phyloP scores from a whole-genome alignment of 2,888 invertebrate species.

The Dascillus cervinus region DNA sequence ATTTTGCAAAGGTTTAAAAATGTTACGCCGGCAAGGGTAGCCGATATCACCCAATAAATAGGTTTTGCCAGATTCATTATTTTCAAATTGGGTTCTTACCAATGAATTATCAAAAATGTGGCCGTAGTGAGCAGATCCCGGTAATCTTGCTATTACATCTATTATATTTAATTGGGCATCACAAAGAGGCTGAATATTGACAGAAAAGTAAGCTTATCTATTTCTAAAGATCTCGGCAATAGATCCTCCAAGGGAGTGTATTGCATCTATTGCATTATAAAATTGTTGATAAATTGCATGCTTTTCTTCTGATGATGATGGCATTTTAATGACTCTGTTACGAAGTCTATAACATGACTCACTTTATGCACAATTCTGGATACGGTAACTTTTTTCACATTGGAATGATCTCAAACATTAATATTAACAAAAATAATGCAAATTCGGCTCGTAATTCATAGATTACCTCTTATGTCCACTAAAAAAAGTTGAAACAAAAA shows the following conservation, averaged over 20 bases:
- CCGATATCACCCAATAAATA: slow-evolving; percentile 1
- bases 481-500: no score
- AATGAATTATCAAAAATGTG: slow-evolving; percentile 3
- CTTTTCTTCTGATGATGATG: slow-evolving; percentile 1
- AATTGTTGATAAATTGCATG: slow-evolving; percentile 2
- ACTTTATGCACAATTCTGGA: slow-evolving; percentile 3
- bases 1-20: slow-evolving; percentile 2
- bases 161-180: slow-evolving; percentile 3
- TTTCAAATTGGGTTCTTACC: slow-evolving; percentile 4
- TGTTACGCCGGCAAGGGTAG: slow-evolving; percentile 1
- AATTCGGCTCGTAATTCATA: no score
- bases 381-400: slow-evolving; percentile 2
- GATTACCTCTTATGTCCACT: no score
- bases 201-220: no score
- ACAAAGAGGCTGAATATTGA: slow-evolving; percentile 2
- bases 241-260: slow-evolving; percentile 2
- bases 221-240: no score
- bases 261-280: slow-evolving; percentile 1
- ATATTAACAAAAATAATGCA: no score
- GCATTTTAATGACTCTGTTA: slow-evolving; percentile 1
- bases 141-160: background rate
- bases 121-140: slow-evolving; percentile 1
- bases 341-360: slow-evolving; percentile 2
- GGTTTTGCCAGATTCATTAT: no score
- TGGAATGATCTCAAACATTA: slow-evolving; percentile 2